Conservation (phyloP, 2,113 vertebrate genomes). For the Lipotes vexillifer region DNA sequence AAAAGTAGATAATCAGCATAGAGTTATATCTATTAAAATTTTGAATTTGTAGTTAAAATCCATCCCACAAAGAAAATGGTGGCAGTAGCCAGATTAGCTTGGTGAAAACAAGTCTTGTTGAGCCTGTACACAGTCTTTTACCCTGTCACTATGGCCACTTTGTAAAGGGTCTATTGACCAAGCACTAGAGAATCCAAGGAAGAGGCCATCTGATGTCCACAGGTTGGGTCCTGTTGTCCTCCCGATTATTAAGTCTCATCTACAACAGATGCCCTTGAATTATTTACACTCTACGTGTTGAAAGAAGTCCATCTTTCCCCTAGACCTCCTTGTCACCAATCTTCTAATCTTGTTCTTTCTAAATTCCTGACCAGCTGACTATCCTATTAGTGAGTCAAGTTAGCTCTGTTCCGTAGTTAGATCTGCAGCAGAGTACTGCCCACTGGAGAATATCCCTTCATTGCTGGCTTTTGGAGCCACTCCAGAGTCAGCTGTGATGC, state of each 20-base stretch:
- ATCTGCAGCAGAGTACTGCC: neutral
- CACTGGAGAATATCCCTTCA: neutral
- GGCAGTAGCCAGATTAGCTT: neutral
- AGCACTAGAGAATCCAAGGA: neutral
- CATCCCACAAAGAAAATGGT: neutral
- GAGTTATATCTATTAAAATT: neutral
- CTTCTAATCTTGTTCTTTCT: neutral
- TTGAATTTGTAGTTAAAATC: neutral
- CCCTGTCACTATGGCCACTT: neutral
- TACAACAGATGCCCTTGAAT: neutral
- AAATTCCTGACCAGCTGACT: neutral
- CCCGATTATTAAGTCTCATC: neutral
- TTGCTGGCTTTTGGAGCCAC: neutral
- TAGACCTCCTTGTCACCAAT: neutral
- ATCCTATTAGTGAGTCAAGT: neutral
- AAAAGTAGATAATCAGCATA: neutral
- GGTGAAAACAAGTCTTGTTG: neutral
- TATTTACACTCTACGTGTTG: neutral
- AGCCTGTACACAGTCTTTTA: neutral
- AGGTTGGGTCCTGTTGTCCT: neutral
- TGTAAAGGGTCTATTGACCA: neutral
- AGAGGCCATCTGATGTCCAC: neutral
- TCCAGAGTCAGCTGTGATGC: neutral
- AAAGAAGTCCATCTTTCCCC: neutral
- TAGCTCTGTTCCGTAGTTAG: neutral